These are phyloP conservation scores for Metopolophium dirhodum DNA, from an alignment of 1,140 invertebrate genomes.

Conservation along the genomic window DNA sequence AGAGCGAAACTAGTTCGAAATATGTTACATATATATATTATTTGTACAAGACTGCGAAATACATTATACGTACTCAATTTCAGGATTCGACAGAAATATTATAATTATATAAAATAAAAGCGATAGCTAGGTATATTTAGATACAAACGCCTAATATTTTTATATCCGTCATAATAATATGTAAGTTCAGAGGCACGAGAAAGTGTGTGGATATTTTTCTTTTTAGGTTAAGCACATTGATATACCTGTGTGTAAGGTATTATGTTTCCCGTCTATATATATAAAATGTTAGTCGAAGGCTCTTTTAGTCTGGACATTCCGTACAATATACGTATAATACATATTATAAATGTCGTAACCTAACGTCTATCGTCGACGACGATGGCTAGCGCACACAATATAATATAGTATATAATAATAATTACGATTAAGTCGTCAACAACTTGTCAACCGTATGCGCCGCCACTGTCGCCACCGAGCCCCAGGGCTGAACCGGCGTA, in stretches of 20 bases:
- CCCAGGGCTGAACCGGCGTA: constrained; percentile 26
- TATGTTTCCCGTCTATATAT: background rate
- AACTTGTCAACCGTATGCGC: constrained; percentile 34
- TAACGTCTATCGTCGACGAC: background rate
- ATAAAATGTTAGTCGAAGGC: background rate
- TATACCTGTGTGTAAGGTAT: background rate
- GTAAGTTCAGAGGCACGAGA: background rate
- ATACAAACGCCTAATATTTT: background rate
- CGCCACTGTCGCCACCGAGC: constrained; percentile 20
- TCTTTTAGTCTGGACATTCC: constrained; percentile 21
- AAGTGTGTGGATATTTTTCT: background rate
- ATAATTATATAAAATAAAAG: background rate
- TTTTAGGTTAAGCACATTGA: constrained; percentile 20
- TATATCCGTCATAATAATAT: background rate
- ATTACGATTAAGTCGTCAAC: constrained; percentile 55
- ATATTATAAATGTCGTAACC: background rate
- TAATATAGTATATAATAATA: background rate
- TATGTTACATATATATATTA: background rate
- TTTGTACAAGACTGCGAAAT: background rate
- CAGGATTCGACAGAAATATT: background rate
- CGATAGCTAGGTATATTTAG: background rate
- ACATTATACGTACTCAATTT: background rate
- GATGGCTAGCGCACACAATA: background rate
- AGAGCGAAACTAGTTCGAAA: background rate
- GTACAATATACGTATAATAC: background rate